These are phyloP conservation scores for Sebastiscus albofasciatus DNA, from an alignment of 2,797 vertebrate species.

Conservation along the genomic window DNA sequence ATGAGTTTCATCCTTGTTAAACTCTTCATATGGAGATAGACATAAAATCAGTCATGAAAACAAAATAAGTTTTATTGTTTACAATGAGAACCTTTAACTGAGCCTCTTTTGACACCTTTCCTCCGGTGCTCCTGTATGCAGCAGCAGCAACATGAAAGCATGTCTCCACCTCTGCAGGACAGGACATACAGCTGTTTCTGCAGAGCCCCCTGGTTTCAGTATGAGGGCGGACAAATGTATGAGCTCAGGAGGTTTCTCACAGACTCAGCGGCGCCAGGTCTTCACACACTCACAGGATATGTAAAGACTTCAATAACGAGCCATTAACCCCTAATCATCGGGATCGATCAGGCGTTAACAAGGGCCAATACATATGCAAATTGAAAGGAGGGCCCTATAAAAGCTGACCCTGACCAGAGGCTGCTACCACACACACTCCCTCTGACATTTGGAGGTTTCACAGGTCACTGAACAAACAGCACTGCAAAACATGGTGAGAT, in stretches of 20 bases:
- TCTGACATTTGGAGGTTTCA: conserved; percentile 38
- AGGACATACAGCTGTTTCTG: conserved; percentile 51
- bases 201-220: conserved; percentile 38
- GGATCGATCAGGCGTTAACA: conserved; percentile 83
- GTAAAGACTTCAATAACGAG: conserved; percentile 85
- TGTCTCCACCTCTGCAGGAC: conserved; percentile 12
- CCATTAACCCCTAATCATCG: conserved; percentile 84
- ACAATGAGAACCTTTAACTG: neutral
- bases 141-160: conserved; percentile 12
- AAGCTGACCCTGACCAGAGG: neutral
- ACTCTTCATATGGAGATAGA: neutral
- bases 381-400: conserved; percentile 49
- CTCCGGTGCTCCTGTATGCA: conserved; percentile 12
- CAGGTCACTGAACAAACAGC: conserved; percentile 30
- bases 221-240: conserved; percentile 69
- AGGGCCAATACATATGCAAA: conserved; percentile 80
- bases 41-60: neutral
- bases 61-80: neutral
- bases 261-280: conserved; percentile 85
- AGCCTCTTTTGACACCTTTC: neutral
- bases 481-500: conserved; percentile 74
- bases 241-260: conserved; percentile 70
- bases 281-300: conserved; percentile 85
- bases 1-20: too few relatives aligned
- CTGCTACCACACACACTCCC: conserved; percentile 23